Percentiles rank a stretch among this genome's conserved stretches.
phyloP scores from a whole-genome alignment of 2,888 invertebrate species.

The Synergus itoensis region DNA sequence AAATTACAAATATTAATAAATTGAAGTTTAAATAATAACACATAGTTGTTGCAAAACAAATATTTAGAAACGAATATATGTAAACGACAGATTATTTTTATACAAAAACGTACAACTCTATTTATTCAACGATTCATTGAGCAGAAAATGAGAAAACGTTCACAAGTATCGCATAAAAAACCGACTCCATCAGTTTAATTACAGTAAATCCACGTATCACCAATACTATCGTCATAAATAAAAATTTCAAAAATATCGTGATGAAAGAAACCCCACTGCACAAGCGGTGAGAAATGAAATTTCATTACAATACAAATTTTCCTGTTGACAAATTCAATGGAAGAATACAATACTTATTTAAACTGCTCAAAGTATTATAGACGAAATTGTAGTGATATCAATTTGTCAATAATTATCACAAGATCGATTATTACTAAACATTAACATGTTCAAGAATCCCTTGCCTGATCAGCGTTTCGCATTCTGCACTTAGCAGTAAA shows the following conservation, averaged over 20 bases:
- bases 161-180: neutral
- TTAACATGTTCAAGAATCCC: slow-evolving; percentile 90
- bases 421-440: slow-evolving; percentile 59
- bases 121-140: neutral
- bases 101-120: neutral
- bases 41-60: neutral
- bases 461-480: slow-evolving; percentile 93
- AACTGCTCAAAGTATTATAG: neutral
- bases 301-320: neutral
- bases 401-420: slow-evolving; percentile 16
- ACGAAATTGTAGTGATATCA: neutral
- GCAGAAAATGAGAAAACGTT: neutral
- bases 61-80: neutral
- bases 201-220: neutral
- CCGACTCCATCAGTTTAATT: neutral
- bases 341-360: neutral
- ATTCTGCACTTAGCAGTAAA: slow-evolving; percentile 91
- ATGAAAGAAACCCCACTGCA: neutral
- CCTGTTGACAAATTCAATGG: neutral
- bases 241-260: neutral
- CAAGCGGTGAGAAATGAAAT: neutral
- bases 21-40: too few species aligned
- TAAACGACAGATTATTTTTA: neutral
- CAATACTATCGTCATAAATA: neutral
- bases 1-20: too few species aligned